Base-by-base conservation (phyloP, 2,797 vertebrate genomes). In the Oreonectes daqikongensis region DNA sequence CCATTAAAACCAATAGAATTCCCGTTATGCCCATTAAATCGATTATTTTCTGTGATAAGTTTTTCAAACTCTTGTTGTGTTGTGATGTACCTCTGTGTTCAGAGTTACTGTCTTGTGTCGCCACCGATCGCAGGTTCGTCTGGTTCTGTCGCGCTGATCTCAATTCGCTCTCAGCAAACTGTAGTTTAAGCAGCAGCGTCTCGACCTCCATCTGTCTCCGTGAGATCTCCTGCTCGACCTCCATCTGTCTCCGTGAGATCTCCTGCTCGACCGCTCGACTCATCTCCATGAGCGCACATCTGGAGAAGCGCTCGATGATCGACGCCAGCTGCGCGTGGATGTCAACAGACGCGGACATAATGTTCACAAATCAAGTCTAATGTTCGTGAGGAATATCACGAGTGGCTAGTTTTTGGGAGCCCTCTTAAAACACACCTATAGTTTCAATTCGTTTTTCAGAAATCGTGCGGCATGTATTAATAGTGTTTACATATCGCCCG, bases 201-300 rank as follows among this genome's bases (percentile, higher is more conserved):
- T 85, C 82, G 53, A 82, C 68, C 55, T 85, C 84, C 82, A 83
- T 85, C 42, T 83, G 75, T 22, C 84, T 60, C 7, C 83, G 67
- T 14, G 81, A 79, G 18, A 85, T 82, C 53, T 85, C 84, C 52
- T 24, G 38, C 76, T 85, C 82, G 52, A 82, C 68, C 53, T 85
- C 40, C 40, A 42, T 42, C 40, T 42, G 40, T 42, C 40, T 65
- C 6, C 83, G 70, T 17, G 81, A 78, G 18, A 85, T 82, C 53
- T 85, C 84, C 26, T 38, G 42, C 26, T 76, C 74, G 52, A 77
- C 65, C n/a, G 82, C 80, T 1, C 84, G 80, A 3, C 77, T 85
- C 80, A 85, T 85, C 50, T 85, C 84, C 20, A 82, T 15, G 15
- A 85, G 69, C 3, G 84, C 84, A 6, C 80, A 67, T 52, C 82